Evolutionary conservation across 64 coral and sea anemone species (phyloP), one percentile per base, ranked within the genome.

Genomic region (Actinia tenebrosa): DNA sequence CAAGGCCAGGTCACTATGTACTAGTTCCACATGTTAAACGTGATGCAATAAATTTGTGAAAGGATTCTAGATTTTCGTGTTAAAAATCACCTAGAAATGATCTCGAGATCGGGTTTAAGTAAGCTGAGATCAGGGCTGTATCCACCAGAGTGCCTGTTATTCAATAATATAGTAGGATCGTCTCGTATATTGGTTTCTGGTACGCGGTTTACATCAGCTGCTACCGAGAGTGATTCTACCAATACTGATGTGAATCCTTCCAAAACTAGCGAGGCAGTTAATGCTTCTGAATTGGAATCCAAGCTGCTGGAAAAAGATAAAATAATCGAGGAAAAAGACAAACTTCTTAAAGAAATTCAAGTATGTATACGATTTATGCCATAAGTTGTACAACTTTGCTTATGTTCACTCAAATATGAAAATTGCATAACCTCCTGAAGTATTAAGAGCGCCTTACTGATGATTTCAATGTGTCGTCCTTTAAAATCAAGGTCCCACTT

Each of bases 301-400:
- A 60, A 58, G 16, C 53, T 85, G 26, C 17, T 25, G 4, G 60
- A 85, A 58, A 85, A 85, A 85, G 83, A 85, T 45, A 55, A 85
- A 25, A 6, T 60, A 43, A 85, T 85, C 16, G 83, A 58, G 9
- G 56, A 85, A 60, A 85, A 64, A 5, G 83, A 85, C 11, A 85
- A 85, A 85, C 83, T 85, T 18, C 23, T 85, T 19, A 61, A 58
- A 9, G 83, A 85, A 26, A 17, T 85, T 60, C 54, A 85, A 55
- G 83, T 85, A 63, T 45, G 79, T 53, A 17, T 85, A 18, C 5
- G 19, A 66, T 66, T 85, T 63, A 3, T 26, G 83, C 42, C 3
- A 27, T 85, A 60, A 4, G 59, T 43, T 37, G 54, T 30, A 75
- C 8, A 42, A 37, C 14, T 42, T 75, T 68, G 19, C 22, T 46